A percentile compares a stretch with the other conserved stretches of the same genome.
Conservation (phyloP, 1,140 invertebrate genomes). For the Reticulitermes speratus region DNA sequence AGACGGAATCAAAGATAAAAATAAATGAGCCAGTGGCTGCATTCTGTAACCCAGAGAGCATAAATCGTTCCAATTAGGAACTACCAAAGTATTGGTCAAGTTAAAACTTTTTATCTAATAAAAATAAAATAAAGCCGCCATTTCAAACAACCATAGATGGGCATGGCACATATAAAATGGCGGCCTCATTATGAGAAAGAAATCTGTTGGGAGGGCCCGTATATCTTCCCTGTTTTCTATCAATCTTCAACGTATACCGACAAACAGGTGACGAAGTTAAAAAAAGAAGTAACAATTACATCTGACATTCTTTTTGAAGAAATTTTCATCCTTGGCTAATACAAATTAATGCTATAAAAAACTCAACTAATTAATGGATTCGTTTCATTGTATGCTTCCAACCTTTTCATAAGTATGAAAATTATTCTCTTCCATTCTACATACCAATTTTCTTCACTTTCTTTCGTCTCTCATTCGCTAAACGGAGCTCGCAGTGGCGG, state of each 20-base stretch:
- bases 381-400: neutral
- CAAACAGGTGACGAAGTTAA: neutral
- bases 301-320: neutral
- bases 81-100: neutral
- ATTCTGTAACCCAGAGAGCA: neutral
- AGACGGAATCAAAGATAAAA: neutral
- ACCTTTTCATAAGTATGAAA: too few species aligned
- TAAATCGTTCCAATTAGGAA: neutral
- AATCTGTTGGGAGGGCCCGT: neutral
- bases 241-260: neutral
- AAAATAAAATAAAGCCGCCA: neutral
- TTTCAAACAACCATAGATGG: neutral
- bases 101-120: neutral
- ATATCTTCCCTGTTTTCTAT: neutral
- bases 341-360: neutral
- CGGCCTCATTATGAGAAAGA: neutral
- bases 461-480: too few species aligned
- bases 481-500: too few species aligned
- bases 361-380: neutral
- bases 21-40: neutral
- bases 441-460: too few species aligned
- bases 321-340: neutral
- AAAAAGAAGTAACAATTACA: neutral
- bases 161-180: neutral
- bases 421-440: too few species aligned